Percentiles rank a stretch among this genome's conserved stretches.
Conservation (phyloP, 1,140 invertebrate genomes). For the Orchestia grillus region DNA sequence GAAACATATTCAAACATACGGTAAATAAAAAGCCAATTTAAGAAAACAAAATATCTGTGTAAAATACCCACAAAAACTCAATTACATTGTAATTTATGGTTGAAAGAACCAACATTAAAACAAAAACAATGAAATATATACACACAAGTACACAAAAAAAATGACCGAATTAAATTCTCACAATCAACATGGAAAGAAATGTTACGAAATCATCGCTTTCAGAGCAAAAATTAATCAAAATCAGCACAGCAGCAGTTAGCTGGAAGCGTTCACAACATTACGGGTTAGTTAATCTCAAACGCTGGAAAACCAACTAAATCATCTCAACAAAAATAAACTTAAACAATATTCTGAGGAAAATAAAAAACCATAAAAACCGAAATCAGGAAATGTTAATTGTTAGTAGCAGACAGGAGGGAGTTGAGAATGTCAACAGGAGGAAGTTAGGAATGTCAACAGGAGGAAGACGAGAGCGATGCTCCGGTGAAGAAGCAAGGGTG, state of each 20-base stretch:
- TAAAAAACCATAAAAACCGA: background rate
- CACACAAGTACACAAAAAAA: background rate
- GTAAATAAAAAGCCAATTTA: background rate
- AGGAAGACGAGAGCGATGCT: background rate
- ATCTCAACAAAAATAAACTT: background rate
- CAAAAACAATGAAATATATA: background rate
- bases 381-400: background rate
- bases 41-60: background rate
- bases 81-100: background rate
- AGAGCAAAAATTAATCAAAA: background rate
- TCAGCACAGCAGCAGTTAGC: background rate
- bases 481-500: no score
- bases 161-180: background rate
- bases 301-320: background rate
- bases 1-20: background rate
- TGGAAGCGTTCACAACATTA: background rate
- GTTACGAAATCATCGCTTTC: background rate
- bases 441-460: no score
- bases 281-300: background rate
- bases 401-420: background rate
- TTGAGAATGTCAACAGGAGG: background rate
- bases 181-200: background rate
- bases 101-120: background rate
- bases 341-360: background rate
- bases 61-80: background rate